These are phyloP conservation scores for Mirounga angustirostris DNA, from an alignment of 2,113 vertebrate species.

Conservation along the genomic window DNA sequence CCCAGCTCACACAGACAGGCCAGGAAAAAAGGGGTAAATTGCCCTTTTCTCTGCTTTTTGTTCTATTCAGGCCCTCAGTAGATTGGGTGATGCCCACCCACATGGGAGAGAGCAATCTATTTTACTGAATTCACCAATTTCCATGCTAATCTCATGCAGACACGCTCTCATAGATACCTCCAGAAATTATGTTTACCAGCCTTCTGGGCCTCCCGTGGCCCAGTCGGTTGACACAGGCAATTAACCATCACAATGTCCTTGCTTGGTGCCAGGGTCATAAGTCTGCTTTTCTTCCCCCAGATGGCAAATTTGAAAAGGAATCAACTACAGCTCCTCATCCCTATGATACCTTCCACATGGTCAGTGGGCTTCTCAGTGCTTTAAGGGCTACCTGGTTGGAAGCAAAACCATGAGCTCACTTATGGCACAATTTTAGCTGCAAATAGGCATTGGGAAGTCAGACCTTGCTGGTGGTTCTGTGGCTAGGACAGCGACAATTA, in stretches of 20 bases:
- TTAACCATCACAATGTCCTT: neutral
- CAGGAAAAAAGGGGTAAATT: neutral
- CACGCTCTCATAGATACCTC: neutral
- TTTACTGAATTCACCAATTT: neutral
- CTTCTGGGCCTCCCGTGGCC: neutral
- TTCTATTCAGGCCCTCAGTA: neutral
- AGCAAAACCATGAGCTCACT: neutral
- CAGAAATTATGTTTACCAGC: neutral
- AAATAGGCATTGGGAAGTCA: neutral
- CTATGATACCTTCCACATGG: neutral
- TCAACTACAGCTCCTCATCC: neutral
- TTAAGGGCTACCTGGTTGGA: neutral
- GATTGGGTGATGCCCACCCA: neutral
- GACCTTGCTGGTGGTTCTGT: neutral
- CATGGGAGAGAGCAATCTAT: neutral
- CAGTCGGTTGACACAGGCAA: neutral
- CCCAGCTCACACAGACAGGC: neutral
- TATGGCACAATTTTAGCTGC: neutral
- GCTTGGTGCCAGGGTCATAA: neutral
- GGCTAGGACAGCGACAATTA: neutral
- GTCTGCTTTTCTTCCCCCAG: neutral
- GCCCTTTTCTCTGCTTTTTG: neutral
- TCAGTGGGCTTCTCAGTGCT: neutral
- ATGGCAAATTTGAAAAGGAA: constrained; percentile 17
- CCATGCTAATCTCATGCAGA: neutral